Evolutionary conservation across 2,797 vertebrate species (phyloP).

Genomic region (Halcyon chelicuti): DNA sequence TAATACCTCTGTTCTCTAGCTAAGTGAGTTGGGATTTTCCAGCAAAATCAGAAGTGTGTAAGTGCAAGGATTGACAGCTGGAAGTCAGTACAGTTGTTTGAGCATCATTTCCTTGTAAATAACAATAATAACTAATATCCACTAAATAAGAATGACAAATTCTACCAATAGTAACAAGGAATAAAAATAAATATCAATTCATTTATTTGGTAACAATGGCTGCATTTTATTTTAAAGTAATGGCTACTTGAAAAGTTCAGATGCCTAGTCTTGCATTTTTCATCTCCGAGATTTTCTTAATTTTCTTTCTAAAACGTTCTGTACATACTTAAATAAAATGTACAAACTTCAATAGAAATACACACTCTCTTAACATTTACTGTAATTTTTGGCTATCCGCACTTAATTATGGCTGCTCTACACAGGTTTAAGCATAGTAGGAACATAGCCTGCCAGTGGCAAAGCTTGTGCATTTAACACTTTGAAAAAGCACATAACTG

Average conservation of each 20-base stretch:
- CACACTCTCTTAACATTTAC: neutral
- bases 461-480: conserved; percentile 9
- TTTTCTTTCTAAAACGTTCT: neutral
- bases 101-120: neutral
- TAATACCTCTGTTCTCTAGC: neutral
- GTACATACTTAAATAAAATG: neutral
- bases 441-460: neutral
- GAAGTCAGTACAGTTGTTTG: accelerated
- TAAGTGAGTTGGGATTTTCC: neutral
- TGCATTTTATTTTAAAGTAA: neutral
- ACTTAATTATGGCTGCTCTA: neutral
- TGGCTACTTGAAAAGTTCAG: neutral
- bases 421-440: neutral
- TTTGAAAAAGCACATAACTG: neutral
- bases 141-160: neutral
- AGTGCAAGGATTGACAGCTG: neutral
- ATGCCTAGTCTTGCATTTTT: neutral
- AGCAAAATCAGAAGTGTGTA: too few species aligned
- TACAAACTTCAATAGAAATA: neutral
- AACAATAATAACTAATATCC: neutral
- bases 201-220: neutral
- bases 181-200: neutral
- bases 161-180: neutral
- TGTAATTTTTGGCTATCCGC: neutral
- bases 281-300: neutral